These are phyloP conservation scores for Coenonympha arcania DNA, from an alignment of 2,888 invertebrate species.

Conservation along the genomic window DNA sequence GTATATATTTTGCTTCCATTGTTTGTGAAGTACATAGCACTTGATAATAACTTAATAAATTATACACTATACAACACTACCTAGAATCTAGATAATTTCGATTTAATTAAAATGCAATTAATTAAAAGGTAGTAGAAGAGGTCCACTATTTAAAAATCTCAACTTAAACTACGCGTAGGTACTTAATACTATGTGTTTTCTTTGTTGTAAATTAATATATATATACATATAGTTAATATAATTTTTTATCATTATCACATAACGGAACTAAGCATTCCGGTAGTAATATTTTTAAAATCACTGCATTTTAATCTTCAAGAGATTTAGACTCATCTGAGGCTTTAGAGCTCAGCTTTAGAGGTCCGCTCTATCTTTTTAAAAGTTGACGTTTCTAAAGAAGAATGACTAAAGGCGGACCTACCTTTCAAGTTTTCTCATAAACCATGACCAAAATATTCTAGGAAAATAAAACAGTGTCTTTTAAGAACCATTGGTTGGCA, in stretches of 20 bases:
- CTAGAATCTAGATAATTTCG: conserved; percentile 22
- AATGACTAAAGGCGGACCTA: no score
- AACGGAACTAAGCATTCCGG: conserved; percentile 25
- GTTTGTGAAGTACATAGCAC: conserved; percentile 24
- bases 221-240: neutral
- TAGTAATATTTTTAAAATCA: conserved; percentile 18
- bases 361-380: no score
- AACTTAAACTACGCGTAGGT: conserved; percentile 13
- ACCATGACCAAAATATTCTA: no score
- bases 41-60: conserved; percentile 29
- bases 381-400: no score
- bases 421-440: no score
- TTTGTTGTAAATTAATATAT: conserved; percentile 18
- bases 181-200: conserved; percentile 19
- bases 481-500: no score
- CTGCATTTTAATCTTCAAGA: no score
- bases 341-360: no score
- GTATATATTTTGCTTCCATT: conserved; percentile 59
- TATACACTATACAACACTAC: conserved; percentile 27
- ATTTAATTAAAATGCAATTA: conserved; percentile 22
- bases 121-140: conserved; percentile 14
- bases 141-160: conserved; percentile 19
- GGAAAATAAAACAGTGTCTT: no score
- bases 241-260: conserved; percentile 24
- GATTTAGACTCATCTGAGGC: no score